These are phyloP conservation scores for Sinella curviseta DNA, from an alignment of 1,140 invertebrate species.

Conservation along the genomic window DNA sequence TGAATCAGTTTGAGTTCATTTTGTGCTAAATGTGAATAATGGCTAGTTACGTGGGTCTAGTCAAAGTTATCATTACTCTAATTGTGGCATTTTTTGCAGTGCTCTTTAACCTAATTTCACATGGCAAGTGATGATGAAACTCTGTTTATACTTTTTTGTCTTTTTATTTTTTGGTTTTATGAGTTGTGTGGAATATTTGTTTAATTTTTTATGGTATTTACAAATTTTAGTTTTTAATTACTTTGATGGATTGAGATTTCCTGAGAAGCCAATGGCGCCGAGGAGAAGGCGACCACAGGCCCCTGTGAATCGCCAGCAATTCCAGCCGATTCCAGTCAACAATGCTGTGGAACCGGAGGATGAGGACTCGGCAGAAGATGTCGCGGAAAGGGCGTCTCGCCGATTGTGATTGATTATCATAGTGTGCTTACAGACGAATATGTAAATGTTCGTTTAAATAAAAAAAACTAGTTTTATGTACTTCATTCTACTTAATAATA, in stretches of 20 bases:
- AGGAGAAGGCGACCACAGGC: neutral
- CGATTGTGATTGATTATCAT: neutral
- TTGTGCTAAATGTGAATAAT: neutral
- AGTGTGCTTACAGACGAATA: neutral
- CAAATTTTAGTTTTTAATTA: slow-evolving; percentile 11
- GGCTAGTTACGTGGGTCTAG: slow-evolving; percentile 20
- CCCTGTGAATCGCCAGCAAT: neutral
- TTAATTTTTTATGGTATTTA: neutral
- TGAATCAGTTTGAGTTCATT: neutral
- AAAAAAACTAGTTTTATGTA: too few relatives aligned
- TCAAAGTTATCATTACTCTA: slow-evolving; percentile 13
- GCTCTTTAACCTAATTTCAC: slow-evolving; percentile 9
- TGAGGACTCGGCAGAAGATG: neutral
- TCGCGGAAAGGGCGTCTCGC: neutral
- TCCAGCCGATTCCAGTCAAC: neutral
- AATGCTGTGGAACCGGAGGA: neutral
- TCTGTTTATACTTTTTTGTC: too few relatives aligned
- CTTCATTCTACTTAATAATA: too few relatives aligned
- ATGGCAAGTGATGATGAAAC: neutral
- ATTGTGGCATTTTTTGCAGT: slow-evolving; percentile 15
- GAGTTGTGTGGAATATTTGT: neutral
- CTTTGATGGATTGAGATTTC: slow-evolving; percentile 7
- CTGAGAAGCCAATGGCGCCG: neutral
- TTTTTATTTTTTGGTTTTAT: neutral
- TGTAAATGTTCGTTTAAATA: too few relatives aligned